Conservation (phyloP, 2,797 vertebrate species). For the Microcaecilia unicolor region DNA sequence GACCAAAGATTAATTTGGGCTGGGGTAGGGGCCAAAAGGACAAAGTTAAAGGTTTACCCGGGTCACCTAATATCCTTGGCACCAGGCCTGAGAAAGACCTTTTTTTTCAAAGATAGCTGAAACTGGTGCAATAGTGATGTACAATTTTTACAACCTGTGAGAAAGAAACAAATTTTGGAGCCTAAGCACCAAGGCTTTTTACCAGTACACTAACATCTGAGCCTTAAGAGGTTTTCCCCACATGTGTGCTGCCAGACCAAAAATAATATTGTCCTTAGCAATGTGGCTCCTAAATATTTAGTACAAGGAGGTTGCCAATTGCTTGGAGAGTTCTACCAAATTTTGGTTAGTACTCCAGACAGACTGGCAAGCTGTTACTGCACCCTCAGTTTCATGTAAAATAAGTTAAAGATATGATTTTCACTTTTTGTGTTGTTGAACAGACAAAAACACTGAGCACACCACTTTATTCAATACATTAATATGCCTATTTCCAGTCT, state of each 20-base stretch:
- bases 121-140: no score
- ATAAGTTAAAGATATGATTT: no score
- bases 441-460: conserved; percentile 32
- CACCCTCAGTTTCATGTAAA: conserved; percentile 19
- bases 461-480: conserved; percentile 37
- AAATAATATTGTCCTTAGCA: conserved; percentile 27
- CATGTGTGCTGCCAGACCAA: conserved; percentile 31
- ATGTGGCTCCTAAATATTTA: conserved; percentile 29
- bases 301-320: conserved; percentile 29
- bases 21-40: no score
- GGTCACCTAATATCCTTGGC: no score
- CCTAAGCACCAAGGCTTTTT: conserved; percentile 58
- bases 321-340: conserved; percentile 30
- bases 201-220: conserved; percentile 39
- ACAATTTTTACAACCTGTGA: conserved; percentile 39
- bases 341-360: conserved; percentile 30
- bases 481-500: conserved; percentile 49
- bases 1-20: no score
- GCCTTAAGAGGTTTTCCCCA: conserved; percentile 33
- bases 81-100: no score
- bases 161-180: conserved; percentile 50
- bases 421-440: no score
- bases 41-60: no score
- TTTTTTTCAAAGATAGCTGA: no score
- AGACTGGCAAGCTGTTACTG: conserved; percentile 33